Base-by-base conservation (phyloP, 2,888 invertebrate species). In the Trichogramma dendrolimi region DNA sequence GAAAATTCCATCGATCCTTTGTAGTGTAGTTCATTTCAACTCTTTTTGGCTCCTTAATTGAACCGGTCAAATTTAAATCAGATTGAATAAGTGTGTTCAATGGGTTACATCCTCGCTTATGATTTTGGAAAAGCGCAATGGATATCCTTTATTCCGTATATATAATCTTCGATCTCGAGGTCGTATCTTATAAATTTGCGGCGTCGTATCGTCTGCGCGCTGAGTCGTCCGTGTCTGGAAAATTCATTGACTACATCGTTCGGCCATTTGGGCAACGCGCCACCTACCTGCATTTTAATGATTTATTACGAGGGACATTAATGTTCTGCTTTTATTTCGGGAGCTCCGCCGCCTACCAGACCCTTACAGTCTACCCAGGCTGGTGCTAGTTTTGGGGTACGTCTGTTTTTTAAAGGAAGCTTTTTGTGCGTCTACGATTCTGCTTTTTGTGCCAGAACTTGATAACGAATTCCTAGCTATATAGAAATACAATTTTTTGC, bases 221-320 rank as follows among this genome's bases (percentile, higher is more conserved):
- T 44, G 49, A 27, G 51, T 7, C 44, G 62, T 52, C 55, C 14
- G 52, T 54, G 63, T 10, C 10, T 47, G 61, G 70, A 67, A 68
- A 69, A 68, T 71, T 70, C 66, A 67, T 69, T 61, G 69, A 66
- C 64, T 66, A 62, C 61, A 69, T 64, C 65, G 68, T 67, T 70
- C 67, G 69, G 64, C 70, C 70, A 70, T 72, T 71, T 71, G 71
- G 70, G 69, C 71, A 70, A 57, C 61, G 69, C 72, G 72, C 71
- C 72, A 72, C 71, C 72, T 72, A 70, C 71, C 71, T 71, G 70
- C 67, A 62, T 55, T 62, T 38, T 58, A 43, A 63, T 69, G 70
- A 72, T 72, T 72, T 70, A 71, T 63, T 63, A 58, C 60, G 48
- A 54, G 63, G 66, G 63, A 63, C 69, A 68, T 70, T 71, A 71